phyloP scores from a whole-genome alignment of 2,113 vertebrate species.

The Sinocyclocheilus maitianheensis region DNA sequence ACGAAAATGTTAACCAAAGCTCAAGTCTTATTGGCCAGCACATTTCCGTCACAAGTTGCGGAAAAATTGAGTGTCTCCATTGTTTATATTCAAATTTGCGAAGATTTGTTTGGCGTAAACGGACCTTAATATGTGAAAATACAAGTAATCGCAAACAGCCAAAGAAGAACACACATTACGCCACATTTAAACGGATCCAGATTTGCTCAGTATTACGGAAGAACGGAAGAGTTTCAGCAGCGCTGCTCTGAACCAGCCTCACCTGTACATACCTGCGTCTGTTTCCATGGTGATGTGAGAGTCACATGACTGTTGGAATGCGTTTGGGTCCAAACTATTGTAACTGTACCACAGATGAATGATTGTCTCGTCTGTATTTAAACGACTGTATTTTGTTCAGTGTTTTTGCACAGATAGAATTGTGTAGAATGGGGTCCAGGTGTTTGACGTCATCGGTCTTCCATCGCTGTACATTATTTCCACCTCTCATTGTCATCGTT shows the following conservation, averaged over 20 bases:
- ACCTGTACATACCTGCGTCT: slow-evolving; percentile 2
- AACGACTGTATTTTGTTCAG: background rate
- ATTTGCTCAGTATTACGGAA: background rate
- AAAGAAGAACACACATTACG: background rate
- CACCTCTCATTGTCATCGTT: background rate
- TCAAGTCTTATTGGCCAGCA: background rate
- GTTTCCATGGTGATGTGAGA: background rate
- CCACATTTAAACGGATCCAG: background rate
- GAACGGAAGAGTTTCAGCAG: background rate
- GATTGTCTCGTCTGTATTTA: background rate
- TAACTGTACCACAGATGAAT: background rate
- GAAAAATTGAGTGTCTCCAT: background rate
- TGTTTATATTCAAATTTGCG: background rate
- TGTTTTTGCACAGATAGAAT: background rate
- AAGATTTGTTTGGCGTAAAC: background rate
- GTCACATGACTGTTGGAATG: background rate
- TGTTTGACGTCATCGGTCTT: background rate
- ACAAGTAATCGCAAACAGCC: background rate
- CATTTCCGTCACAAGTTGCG: background rate
- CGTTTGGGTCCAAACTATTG: background rate
- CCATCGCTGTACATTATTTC: slow-evolving; percentile 1
- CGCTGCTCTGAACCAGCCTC: background rate
- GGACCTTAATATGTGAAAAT: background rate
- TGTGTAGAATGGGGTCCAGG: background rate
- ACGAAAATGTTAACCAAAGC: background rate